phyloP scores from a whole-genome alignment of 2,113 vertebrate genomes.

The Cephalopterus ornatus region DNA sequence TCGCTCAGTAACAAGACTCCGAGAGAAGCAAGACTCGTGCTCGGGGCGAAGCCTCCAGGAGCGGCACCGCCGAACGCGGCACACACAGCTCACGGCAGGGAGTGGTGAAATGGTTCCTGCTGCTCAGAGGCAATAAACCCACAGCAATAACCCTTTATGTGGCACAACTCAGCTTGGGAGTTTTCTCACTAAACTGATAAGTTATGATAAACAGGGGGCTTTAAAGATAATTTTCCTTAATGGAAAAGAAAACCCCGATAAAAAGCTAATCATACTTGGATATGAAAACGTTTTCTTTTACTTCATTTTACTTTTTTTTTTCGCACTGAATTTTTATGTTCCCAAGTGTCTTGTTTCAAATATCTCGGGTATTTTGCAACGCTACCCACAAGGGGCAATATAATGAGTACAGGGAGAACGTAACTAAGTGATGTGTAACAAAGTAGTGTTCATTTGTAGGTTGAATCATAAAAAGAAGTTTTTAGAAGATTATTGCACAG shows the following conservation, averaged over 20 bases:
- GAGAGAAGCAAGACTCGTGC: neutral
- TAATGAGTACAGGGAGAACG: neutral
- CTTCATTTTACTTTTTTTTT: neutral
- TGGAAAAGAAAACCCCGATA: neutral
- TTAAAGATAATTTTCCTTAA: neutral
- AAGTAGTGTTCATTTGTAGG: neutral
- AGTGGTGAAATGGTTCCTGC: neutral
- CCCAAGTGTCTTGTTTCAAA: constrained; percentile 21
- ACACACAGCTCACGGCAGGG: neutral
- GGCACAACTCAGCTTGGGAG: neutral
- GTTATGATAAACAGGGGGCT: neutral
- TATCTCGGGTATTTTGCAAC: constrained; percentile 12
- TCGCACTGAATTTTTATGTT: neutral
- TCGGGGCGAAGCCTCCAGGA: neutral
- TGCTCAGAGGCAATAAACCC: neutral
- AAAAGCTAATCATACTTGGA: neutral
- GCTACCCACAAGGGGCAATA: constrained; percentile 1
- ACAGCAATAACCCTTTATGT: neutral
- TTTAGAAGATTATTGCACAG: neutral
- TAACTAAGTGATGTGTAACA: constrained; percentile 28
- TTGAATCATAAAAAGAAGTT: neutral
- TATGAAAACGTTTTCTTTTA: constrained; percentile 15
- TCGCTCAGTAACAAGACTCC: neutral
- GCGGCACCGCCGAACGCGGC: neutral
- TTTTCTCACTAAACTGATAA: neutral